A percentile compares a stretch with the other conserved stretches of the same genome.
phyloP scores from a whole-genome alignment of 2,797 vertebrate genomes.

The Loriculus beryllinus region DNA sequence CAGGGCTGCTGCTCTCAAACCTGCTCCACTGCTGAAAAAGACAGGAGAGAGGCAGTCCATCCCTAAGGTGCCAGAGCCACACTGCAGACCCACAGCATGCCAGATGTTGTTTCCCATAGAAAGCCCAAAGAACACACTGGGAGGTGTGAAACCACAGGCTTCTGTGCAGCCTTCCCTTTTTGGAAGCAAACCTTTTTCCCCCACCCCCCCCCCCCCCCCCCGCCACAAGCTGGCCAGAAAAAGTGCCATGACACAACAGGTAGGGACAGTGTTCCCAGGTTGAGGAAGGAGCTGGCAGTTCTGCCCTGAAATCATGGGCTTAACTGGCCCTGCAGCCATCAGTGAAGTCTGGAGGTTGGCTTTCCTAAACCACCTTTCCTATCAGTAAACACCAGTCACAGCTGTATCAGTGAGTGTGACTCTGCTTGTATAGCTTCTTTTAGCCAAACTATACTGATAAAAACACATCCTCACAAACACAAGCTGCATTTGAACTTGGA shows the following conservation, averaged over 20 bases:
- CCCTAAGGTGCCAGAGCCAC: rapidly evolving
- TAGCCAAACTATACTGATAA: background rate
- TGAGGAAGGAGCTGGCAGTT: background rate
- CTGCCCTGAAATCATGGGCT: background rate
- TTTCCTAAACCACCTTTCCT: background rate
- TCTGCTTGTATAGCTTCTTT: background rate
- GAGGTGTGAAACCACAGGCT: background rate
- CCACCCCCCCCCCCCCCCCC: background rate
- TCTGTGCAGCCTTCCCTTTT: background rate
- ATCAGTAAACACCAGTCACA: background rate
- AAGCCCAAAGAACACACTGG: background rate
- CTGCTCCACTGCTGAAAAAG: background rate
- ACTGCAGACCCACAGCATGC: background rate
- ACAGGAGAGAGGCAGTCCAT: background rate
- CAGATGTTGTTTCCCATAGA: background rate
- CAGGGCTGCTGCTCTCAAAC: background rate
- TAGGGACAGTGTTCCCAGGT: rapidly evolving
- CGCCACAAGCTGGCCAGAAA: background rate
- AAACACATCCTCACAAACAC: background rate
- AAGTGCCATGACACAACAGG: background rate
- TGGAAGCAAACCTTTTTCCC: background rate
- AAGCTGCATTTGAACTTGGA: background rate
- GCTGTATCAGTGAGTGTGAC: background rate
- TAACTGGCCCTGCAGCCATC: background rate
- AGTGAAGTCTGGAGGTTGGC: background rate